Conservation (phyloP, 1,140 invertebrate genomes). For the Drosophila pectinifera region DNA sequence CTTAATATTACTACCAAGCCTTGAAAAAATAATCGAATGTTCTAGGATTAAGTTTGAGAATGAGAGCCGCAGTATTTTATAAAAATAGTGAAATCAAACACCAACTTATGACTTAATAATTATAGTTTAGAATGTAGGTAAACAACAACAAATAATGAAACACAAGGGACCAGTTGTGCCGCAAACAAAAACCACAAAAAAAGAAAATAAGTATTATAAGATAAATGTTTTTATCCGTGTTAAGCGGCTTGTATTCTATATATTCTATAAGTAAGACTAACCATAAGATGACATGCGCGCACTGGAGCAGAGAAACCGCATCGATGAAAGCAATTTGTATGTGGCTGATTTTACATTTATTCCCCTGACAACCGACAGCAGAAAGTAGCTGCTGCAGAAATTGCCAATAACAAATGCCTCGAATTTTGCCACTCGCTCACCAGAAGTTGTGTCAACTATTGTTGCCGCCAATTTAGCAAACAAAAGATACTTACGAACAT, state of each 20-base stretch:
- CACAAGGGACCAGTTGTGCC: background rate
- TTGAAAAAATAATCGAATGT: background rate
- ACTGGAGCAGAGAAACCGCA: slow-evolving; percentile 15
- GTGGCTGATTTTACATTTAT: slow-evolving; percentile 46
- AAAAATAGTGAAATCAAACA: background rate
- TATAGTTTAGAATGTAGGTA: background rate
- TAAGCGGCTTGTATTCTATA: too few species aligned
- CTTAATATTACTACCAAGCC: background rate
- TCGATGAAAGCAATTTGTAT: slow-evolving; percentile 44
- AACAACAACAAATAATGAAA: background rate
- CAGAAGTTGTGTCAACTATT: slow-evolving; percentile 52
- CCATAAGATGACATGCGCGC: slow-evolving; percentile 9
- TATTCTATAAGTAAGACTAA: slow-evolving; percentile 13
- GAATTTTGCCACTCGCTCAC: slow-evolving; percentile 44
- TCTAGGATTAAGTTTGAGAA: background rate
- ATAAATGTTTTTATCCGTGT: slow-evolving; percentile 23
- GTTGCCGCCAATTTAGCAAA: slow-evolving; percentile 55
- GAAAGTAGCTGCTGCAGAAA: slow-evolving; percentile 20
- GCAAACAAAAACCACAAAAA: slow-evolving; percentile 4
- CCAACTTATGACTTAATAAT: background rate
- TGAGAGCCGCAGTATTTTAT: slow-evolving; percentile 22
- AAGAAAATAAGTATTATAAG: slow-evolving; percentile 44
- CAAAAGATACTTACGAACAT: slow-evolving; percentile 51
- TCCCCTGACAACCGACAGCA: slow-evolving; percentile 43
- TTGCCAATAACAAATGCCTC: slow-evolving; percentile 52